Evolutionary conservation across 2,113 vertebrate genomes (phyloP).

Genomic region (Perca fluviatilis): DNA sequence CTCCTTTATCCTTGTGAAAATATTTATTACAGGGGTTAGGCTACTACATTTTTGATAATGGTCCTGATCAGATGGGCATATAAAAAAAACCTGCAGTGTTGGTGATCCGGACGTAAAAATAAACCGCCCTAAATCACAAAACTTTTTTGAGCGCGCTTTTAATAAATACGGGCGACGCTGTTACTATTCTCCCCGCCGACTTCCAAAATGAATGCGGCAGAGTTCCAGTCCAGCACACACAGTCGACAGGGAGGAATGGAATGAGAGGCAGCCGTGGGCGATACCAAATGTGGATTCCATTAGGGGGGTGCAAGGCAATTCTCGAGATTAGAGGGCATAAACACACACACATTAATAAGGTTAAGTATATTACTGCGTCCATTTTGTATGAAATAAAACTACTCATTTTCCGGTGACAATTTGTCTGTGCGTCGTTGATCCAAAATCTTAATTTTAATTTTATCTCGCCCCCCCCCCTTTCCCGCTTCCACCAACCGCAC

Average conservation of each 20-base stretch:
- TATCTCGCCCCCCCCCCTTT: background rate
- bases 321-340: background rate
- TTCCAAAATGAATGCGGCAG: conserved; percentile 64
- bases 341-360: background rate
- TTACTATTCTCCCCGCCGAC: conserved; percentile 43
- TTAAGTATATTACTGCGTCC: fast-evolving
- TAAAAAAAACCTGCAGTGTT: conserved; percentile 26
- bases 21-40: conserved; percentile 10
- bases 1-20: conserved; percentile 3
- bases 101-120: conserved; percentile 43
- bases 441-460: background rate
- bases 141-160: conserved; percentile 44
- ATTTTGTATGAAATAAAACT: fast-evolving
- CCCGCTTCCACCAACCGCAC: conserved; percentile 61
- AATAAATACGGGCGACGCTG: conserved; percentile 34
- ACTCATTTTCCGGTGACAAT: fast-evolving
- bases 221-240: conserved; percentile 37
- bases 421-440: fast-evolving
- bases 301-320: conserved; percentile 3
- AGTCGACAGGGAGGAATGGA: conserved; percentile 71
- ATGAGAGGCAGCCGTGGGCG: conserved; percentile 81
- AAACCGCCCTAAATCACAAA: conserved; percentile 36
- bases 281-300: conserved; percentile 73
- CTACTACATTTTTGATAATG: background rate
- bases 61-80: background rate